Percentiles rank a stretch among this genome's conserved stretches.
phyloP scores from a whole-genome alignment of 2,113 vertebrate species.

The Halcyon malimbica region DNA sequence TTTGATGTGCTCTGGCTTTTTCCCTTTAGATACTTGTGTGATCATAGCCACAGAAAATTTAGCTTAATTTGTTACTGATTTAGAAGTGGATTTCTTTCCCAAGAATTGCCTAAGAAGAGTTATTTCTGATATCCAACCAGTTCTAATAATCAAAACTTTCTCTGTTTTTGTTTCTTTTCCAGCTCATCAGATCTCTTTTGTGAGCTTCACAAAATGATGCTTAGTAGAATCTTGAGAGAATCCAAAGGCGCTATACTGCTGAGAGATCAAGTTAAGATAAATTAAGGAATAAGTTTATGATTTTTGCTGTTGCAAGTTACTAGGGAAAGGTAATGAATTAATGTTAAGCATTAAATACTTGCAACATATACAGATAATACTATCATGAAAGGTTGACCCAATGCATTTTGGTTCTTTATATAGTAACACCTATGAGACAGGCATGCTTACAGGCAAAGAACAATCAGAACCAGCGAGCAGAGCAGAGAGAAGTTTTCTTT shows the following conservation, averaged over 20 bases:
- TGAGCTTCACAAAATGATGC: neutral
- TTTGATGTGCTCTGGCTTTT: neutral
- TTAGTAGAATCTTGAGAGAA: neutral
- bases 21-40: neutral
- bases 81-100: neutral
- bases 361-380: neutral
- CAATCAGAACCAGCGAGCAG: neutral
- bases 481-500: neutral
- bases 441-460: neutral
- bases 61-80: neutral
- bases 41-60: neutral
- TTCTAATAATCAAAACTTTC: neutral
- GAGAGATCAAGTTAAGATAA: neutral
- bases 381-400: neutral
- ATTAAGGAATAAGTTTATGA: neutral
- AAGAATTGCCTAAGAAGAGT: neutral
- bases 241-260: neutral
- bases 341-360: neutral
- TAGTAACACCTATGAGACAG: neutral
- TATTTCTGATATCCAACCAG: neutral
- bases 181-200: neutral
- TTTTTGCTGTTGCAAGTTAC: neutral
- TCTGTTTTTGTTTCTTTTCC: neutral
- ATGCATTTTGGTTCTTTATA: neutral
- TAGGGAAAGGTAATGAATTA: neutral